Conservation (phyloP, 2,797 vertebrate species). For the Neomorphus geoffroyi region DNA sequence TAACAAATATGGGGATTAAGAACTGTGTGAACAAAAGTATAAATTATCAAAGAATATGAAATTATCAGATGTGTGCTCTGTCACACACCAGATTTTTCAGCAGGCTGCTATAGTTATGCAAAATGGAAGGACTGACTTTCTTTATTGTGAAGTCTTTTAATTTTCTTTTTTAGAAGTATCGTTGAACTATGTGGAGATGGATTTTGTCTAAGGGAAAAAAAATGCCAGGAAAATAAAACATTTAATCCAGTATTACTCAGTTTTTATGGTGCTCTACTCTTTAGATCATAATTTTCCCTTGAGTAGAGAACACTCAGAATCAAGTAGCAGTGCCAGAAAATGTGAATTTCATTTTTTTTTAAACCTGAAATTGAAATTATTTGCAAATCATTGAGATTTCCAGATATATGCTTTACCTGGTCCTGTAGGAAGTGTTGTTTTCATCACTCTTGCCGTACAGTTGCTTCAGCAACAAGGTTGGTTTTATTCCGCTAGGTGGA, state of each 20-base stretch:
- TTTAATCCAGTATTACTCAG: neutral
- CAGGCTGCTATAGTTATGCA: neutral
- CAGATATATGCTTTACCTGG: neutral
- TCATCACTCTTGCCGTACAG: neutral
- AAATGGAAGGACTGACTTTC: neutral
- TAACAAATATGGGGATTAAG: neutral
- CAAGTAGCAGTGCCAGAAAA: neutral
- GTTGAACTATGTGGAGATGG: neutral
- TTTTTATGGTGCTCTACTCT: neutral
- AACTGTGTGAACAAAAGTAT: neutral
- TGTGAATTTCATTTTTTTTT: neutral
- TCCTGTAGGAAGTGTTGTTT: neutral
- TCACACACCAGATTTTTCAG: conserved; percentile 8
- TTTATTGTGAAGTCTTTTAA: neutral
- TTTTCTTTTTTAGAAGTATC: neutral
- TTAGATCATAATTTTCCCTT: neutral
- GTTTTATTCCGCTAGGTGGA: neutral
- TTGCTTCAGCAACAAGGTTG: neutral
- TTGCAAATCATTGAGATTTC: neutral
- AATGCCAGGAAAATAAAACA: neutral
- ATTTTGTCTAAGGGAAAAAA: neutral
- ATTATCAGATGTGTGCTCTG: neutral
- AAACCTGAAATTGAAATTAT: neutral
- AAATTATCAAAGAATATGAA: neutral
- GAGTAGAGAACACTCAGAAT: neutral